Base-by-base conservation (phyloP, 2,797 vertebrate species). In the Caiman crocodilus region DNA sequence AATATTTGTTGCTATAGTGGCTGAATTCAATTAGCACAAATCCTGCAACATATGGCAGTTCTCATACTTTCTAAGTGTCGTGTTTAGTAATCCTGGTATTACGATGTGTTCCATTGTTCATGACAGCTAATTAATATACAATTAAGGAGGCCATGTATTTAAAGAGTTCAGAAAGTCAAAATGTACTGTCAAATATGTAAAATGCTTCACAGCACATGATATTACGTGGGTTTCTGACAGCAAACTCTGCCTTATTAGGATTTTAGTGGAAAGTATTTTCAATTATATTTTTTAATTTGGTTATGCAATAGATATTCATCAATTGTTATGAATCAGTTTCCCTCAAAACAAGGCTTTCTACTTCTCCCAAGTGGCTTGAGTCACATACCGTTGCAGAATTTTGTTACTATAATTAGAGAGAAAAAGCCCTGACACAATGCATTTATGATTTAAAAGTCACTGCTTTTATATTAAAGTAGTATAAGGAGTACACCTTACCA, bases 111-210 rank as follows among this genome's bases (percentile, higher is more conserved):
- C 73, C 55, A 79, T 69, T 73, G 83, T 76, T 84, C 26, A 63
- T 75, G 67, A 90, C 82, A 94, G 89, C 80, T 92, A 92, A 79
- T 94, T 94, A 85, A 55, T 84, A 80, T 85, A 73, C 64, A 88
- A 60, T 77, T 84, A 91, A 4, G 2, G n/a, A 92, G 76, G 86
- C 16, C 60, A 55, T 32, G 79, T 76, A 78, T 82, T 90, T 87
- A 73, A 76, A 79, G 11, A 23, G 65, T 57, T 57, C 16, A 23
- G n/a, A 79, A 85, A 84, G 56, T 2, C 42, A 17, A 80, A 84
- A 65, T 67, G 63, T 56, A 87, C 71, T 89, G 92, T 79, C 88
- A 88, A 28, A 6, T 91, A 69, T 58, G 87, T 89, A 78, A 42
- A 25, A 18, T 3, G 15, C 74, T 82, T 61, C 13, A 58, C 1